phyloP scores from a whole-genome alignment of 2,113 vertebrate genomes.

The Carassius carassius region DNA sequence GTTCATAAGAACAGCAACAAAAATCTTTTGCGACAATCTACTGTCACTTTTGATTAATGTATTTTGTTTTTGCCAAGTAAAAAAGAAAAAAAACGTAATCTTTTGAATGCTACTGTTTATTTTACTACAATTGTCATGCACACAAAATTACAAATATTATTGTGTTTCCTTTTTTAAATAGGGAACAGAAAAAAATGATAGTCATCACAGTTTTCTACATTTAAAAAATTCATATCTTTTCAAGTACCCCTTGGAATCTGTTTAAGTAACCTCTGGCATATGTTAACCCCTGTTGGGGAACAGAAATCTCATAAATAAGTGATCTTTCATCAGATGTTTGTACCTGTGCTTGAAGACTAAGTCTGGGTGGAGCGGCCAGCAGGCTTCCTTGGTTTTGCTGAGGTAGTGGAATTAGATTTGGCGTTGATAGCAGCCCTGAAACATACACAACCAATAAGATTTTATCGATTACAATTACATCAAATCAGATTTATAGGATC shows the following conservation, averaged over 20 bases:
- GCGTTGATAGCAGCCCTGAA: conserved; percentile 86
- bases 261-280: neutral
- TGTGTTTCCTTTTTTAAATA: neutral
- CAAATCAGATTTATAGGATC: neutral
- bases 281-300: neutral
- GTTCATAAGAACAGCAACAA: too few relatives aligned
- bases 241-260: neutral
- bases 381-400: conserved; percentile 92
- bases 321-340: neutral
- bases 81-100: neutral
- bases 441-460: neutral
- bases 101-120: too few relatives aligned
- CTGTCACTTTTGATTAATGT: too few relatives aligned
- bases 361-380: conserved; percentile 79
- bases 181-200: neutral
- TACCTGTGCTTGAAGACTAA: conserved; percentile 87
- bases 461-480: neutral
- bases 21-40: too few relatives aligned
- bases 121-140: neutral
- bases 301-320: neutral
- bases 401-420: conserved; percentile 96
- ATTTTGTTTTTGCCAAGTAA: too few relatives aligned
- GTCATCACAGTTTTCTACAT: neutral
- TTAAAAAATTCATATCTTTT: neutral
- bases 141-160: neutral